Evolutionary conservation across 2,888 invertebrate species (phyloP), one percentile per base, ranked within the genome.

Genomic region (Beris morrisii): DNA sequence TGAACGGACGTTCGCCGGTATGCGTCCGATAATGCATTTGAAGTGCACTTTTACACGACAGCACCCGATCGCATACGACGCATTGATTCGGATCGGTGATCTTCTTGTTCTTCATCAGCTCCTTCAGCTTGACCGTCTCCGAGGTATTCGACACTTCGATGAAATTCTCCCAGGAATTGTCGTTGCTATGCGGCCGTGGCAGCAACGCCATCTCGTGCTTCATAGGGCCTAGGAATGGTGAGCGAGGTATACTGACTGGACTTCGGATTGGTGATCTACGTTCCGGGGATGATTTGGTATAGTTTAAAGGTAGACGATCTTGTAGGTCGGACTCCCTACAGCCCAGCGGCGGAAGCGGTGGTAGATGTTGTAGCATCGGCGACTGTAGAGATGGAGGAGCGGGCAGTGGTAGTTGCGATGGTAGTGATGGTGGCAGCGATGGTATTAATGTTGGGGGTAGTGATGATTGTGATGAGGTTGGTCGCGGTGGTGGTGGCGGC

Each of bases 41-140:
- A 70, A 97, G 84, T 32, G 97, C 97, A 81, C 95, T 96, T 82
- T 97, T 97, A 82, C 97, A 97, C 70, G 97, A 97, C 63, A 98
- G 84, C 67, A 97, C 94, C 61, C 97, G 87, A 81, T 97, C 94
- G 79, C 99, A 99, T 72, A 99, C 95, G 64, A 97, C 92, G 82
- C 99, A 99, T 82, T 99, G 97, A 79, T 99, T 99, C 7, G 99
- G 98, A 82, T 99, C 98, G 7, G 91, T 91, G 72, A 95, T 84
- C 82, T 96, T 97, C 82, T 94, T 93, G 81, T 97, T 97, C 82
- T 98, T 97, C 74, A 98, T 97, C 74, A 99, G 84, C 77, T 95
- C 94, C 79, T 98, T 96, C 53, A 99, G 86, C 83, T 98, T 98
- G 72, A 93, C 89, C 30, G 97, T 97, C 83, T 98, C 98, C 61